Base-by-base conservation (phyloP, 2,797 vertebrate species). In the Gymnothorax reevesii region DNA sequence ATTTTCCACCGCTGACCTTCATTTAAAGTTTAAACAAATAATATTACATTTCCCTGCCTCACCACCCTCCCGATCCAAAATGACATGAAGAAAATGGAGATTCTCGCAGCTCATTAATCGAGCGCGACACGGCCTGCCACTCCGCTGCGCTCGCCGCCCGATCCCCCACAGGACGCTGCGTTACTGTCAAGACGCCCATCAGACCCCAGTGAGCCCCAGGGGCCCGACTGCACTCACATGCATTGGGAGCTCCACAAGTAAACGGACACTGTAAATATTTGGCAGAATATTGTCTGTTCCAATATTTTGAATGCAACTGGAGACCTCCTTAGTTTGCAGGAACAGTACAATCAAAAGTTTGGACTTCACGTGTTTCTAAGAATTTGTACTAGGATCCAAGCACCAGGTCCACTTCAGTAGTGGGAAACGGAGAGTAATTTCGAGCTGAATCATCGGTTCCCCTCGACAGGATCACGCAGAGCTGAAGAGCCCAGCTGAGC, bases 11-110 rank as follows among this genome's bases (percentile, higher is more conserved):
- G n/a, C 57, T 82, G 80, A 71, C 66, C 82, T 71, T 71, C 49
- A 42, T 84, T 86, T 86, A 57, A 55, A 79, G 75, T n/a, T 42
- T 54, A 79, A 79, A 79, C 49, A 54, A 79, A 79, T 75, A 52
- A 83, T 5, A 52, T 49, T 52, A n/a, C 27, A 73, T 60, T 20
- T 86, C 49, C 86, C 9, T 17, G 12, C 42, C 22, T 52, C 33
- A 1, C 33, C 75, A 3, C 20, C 57, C 8, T 4, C 17, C 1
- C 4, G 1, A 15, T 52, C 82, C 60, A 15, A 62, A n/a, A 66
- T 15, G 20, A 4, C 20, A 62, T 62, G 13, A 22, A 66, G n/a
- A 15, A 60, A 60, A 60, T 8, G 10, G 27, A 83, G 71, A 60
- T 13, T 6, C 52, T 52, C 20, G 84, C 54, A 57, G n/a, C 33